Base-by-base conservation (phyloP, 2,888 invertebrate species). In the Antitype chi region DNA sequence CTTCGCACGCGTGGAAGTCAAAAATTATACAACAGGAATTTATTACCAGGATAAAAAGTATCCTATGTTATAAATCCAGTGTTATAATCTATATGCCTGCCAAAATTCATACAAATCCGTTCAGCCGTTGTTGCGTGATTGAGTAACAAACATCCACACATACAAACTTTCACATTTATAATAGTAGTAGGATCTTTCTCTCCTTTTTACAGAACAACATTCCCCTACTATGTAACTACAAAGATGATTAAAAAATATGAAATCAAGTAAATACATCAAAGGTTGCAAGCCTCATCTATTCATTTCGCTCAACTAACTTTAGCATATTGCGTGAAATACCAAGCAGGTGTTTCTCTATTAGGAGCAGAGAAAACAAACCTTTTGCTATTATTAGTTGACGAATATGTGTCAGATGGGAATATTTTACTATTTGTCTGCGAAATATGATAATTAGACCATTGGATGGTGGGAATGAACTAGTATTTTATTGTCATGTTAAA, bases 401-500 rank as follows among this genome's bases (percentile, higher is more conserved):
- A 74, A 78, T 86, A 78, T 64, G 20, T 79, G 52, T 55, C 67
- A 84, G 49, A 15, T 49, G 64, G 70, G 8, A 55, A 28, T 7
- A 86, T 73, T 73, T 78, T 76, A 70, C 63, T 91, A 86, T 94
- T 93, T 93, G 89, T 86, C 85, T 87, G 91, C 87, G 89, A 93
- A 91, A 89, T 89, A 89, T 90, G 88, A 82, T 90, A 91, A 92
- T 92, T 88, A 89, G 84, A 85, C 83, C 80, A 64, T 43, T 66
- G 28, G 62, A 57, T 47, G 82, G 87, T 87, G 87, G 73, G 89
- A 89, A 88, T 84, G 83, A 87, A 89, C 85, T 86, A 77, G 78
- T 87, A 78, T 47, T 91, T 91, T 89, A 94, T 95, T 94, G 92
- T 94, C 90, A 94, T 93, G 94, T 87, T 91, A 94, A 95, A 91